Percentiles rank a stretch among this genome's conserved stretches.
Conservation (phyloP, 2,797 vertebrate genomes). For the Antrozous pallidus region DNA sequence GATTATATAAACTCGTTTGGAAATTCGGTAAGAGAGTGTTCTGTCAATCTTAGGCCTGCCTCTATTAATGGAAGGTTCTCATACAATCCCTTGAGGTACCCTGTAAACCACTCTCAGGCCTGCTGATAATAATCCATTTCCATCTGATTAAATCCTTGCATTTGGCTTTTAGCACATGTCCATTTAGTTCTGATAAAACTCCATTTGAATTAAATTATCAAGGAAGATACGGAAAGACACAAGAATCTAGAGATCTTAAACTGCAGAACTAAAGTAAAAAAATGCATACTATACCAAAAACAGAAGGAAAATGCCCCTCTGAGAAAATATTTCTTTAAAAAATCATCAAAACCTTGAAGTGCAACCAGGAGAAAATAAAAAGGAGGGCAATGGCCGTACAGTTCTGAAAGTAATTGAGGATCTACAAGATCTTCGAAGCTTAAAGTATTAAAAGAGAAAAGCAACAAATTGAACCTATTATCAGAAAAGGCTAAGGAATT, state of each 20-base stretch:
- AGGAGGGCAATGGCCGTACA: not conserved
- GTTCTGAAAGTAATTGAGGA: not conserved
- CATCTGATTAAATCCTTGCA: not conserved
- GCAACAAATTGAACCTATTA: slow-evolving; percentile 23
- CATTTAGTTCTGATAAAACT: not conserved
- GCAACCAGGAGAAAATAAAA: not conserved
- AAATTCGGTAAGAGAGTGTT: not conserved
- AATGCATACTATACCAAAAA: not conserved
- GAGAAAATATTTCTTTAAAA: not conserved
- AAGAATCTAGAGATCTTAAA: not conserved
- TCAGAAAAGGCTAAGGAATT: slow-evolving; percentile 36
- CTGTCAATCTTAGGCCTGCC: not conserved
- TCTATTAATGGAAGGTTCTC: not conserved
- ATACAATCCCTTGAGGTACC: not conserved
- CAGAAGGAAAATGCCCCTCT: not conserved
- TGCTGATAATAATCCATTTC: not conserved
- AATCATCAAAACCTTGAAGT: not conserved
- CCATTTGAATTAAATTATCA: not conserved
- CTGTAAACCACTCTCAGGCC: not conserved
- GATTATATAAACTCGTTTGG: not conserved
- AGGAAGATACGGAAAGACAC: not conserved
- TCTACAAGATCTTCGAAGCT: not conserved
- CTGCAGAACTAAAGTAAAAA: not conserved
- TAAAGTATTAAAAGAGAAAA: slow-evolving; percentile 22
- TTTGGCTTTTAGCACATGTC: not conserved